Conservation (phyloP, 1,140 invertebrate genomes). For the Drosophila jambulina region DNA sequence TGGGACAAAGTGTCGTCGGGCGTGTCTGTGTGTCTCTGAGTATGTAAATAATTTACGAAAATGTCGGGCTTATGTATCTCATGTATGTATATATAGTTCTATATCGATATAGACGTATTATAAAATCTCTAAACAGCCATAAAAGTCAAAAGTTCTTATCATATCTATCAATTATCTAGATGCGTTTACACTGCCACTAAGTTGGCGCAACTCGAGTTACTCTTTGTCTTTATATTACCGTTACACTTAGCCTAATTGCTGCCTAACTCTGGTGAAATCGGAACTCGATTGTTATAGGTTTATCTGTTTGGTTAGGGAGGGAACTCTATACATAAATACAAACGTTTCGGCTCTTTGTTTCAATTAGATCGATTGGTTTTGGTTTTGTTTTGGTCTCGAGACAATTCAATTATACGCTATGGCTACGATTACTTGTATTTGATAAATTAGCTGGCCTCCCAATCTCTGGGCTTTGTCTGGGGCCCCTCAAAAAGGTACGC, state of each 20-base stretch:
- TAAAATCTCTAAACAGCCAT: conserved; percentile 83
- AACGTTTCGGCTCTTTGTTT: conserved; percentile 76
- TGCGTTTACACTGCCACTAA: conserved; percentile 56
- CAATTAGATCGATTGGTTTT: conserved; percentile 32
- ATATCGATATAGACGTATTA: conserved; percentile 71
- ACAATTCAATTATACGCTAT: conserved; percentile 42
- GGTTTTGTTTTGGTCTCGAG: conserved; percentile 67
- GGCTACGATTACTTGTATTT: conserved; percentile 31
- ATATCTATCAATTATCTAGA: conserved; percentile 74
- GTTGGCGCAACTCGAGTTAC: conserved; percentile 35
- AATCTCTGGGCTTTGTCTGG: conserved; percentile 24
- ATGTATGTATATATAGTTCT: conserved; percentile 46
- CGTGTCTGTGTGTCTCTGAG: conserved; percentile 27
- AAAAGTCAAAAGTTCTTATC: conserved; percentile 81
- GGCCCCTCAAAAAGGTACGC: conserved; percentile 72
- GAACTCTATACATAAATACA: conserved; percentile 65
- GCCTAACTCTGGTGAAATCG: conserved; percentile 60
- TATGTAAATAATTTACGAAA: conserved; percentile 72
- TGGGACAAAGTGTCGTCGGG: conserved; percentile 2
- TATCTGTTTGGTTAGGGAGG: conserved; percentile 34
- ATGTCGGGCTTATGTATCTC: conserved; percentile 49
- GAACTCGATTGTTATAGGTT: conserved; percentile 76
- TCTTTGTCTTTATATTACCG: conserved; percentile 23
- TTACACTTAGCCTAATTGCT: conserved; percentile 31
- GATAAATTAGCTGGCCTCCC: conserved; percentile 38